These are phyloP conservation scores for Caretta caretta DNA, from an alignment of 2,113 vertebrate genomes.

Conservation along the genomic window DNA sequence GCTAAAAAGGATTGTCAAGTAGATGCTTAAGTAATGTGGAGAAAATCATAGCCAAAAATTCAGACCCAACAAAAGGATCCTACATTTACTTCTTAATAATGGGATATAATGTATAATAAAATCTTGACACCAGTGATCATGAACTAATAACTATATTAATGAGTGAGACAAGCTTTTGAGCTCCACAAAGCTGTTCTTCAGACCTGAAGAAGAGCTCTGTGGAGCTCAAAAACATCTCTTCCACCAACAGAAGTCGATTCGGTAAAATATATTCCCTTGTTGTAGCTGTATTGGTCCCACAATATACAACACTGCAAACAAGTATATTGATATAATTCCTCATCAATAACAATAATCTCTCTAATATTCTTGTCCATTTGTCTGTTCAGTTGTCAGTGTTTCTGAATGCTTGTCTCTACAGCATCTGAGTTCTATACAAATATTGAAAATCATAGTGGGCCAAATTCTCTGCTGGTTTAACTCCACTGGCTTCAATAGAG, in stretches of 20 bases:
- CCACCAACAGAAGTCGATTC: background rate
- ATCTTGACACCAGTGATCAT: background rate
- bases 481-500: background rate
- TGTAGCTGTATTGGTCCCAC: too few relatives aligned
- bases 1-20: background rate
- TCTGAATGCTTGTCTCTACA: background rate
- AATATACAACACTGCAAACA: background rate
- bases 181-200: too few relatives aligned
- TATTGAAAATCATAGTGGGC: background rate
- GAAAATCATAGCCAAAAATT: background rate
- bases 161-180: background rate
- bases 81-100: background rate
- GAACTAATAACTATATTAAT: background rate
- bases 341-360: background rate
- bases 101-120: background rate
- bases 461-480: background rate
- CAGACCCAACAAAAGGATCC: background rate
- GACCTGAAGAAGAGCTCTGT: background rate
- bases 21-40: background rate
- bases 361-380: background rate
- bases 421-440: background rate
- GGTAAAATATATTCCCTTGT: background rate
- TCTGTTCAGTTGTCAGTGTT: background rate
- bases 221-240: background rate
- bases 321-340: background rate